These are phyloP conservation scores for Nephila pilipes DNA, from an alignment of 1,140 invertebrate species.

Conservation along the genomic window DNA sequence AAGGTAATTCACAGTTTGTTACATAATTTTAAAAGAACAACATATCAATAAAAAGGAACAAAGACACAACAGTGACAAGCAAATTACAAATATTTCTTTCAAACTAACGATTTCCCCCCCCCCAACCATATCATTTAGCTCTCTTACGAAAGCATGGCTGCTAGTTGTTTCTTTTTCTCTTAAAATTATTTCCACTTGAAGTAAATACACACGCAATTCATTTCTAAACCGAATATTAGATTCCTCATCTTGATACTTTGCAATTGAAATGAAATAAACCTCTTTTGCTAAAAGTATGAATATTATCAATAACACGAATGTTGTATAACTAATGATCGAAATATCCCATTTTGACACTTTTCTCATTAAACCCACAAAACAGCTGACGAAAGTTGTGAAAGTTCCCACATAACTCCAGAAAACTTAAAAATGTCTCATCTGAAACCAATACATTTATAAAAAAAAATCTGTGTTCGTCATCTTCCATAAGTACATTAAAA, in stretches of 20 bases:
- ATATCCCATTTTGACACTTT: slow-evolving; percentile 12
- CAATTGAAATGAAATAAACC: slow-evolving; percentile 13
- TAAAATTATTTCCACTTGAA: background rate
- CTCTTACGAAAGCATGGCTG: too few relatives aligned
- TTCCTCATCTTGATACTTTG: background rate
- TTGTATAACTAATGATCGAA: background rate
- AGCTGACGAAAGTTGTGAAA: background rate
- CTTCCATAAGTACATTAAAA: slow-evolving; percentile 50
- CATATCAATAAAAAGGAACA: too few relatives aligned
- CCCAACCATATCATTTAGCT: too few relatives aligned
- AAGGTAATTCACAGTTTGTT: too few relatives aligned
- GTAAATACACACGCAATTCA: background rate
- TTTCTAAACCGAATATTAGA: background rate
- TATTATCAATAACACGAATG: slow-evolving; percentile 12
- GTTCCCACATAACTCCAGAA: slow-evolving; percentile 49
- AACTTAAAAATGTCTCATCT: slow-evolving; percentile 44
- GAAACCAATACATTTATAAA: slow-evolving; percentile 64
- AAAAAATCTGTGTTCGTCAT: background rate
- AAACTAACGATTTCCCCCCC: too few relatives aligned
- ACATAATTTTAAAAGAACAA: too few relatives aligned
- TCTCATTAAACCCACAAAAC: slow-evolving; percentile 24
- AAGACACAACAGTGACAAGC: too few relatives aligned
- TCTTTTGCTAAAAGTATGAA: background rate
- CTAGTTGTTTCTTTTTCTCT: background rate
- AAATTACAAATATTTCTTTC: too few relatives aligned